Evolutionary conservation across 2,888 invertebrate species (phyloP).

Genomic region (Lithodes maja): DNA sequence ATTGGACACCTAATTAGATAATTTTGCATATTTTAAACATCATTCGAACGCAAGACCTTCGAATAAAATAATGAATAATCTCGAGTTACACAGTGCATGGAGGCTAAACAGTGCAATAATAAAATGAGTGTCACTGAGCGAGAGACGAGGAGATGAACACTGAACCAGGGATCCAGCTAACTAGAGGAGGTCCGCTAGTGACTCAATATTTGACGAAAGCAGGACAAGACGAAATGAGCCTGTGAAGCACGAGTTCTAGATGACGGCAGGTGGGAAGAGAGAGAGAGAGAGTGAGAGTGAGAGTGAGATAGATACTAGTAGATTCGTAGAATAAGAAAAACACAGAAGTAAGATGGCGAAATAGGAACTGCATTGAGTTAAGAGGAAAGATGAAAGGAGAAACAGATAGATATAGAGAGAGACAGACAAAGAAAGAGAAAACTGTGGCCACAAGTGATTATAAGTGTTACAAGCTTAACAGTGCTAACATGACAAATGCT

Average conservation of each 20-base stretch:
- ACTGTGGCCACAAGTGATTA: not conserved
- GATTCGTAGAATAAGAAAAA: not conserved
- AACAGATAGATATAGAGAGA: not conserved
- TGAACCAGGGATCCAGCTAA: conserved; percentile 8
- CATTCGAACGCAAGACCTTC: not conserved
- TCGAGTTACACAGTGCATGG: not conserved
- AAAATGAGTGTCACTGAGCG: not conserved
- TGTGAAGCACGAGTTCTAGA: not conserved
- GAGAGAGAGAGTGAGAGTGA: not conserved
- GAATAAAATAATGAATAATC: not conserved
- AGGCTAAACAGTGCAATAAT: not conserved
- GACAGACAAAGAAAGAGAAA: not conserved
- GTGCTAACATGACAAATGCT: not conserved
- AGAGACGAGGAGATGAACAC: conserved; percentile 21
- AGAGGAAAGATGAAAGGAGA: not conserved
- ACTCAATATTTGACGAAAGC: not conserved
- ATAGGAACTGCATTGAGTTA: too few species aligned
- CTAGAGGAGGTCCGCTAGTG: not conserved
- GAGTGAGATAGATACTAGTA: not conserved
- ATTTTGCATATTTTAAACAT: not conserved
- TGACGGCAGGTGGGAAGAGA: not conserved
- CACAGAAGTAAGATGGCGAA: not conserved
- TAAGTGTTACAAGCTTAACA: not conserved
- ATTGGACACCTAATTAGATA: not conserved
- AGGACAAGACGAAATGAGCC: not conserved